phyloP scores from a whole-genome alignment of 1,140 invertebrate species.

The Vanessa atalanta region DNA sequence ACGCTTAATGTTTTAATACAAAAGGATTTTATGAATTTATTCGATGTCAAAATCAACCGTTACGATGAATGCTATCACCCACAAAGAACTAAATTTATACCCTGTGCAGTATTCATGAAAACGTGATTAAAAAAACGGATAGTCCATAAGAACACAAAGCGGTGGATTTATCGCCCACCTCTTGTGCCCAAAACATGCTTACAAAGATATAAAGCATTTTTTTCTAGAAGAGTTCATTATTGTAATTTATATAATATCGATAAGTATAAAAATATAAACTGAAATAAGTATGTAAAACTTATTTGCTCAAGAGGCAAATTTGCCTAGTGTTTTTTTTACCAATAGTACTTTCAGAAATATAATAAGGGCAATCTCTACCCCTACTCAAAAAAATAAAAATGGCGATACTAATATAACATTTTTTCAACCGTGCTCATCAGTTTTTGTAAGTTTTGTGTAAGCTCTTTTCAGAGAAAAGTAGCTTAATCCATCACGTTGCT shows the following conservation, averaged over 20 bases:
- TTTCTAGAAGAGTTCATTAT: conserved; percentile 29
- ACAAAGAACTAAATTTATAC: conserved; percentile 44
- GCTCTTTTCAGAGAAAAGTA: background rate
- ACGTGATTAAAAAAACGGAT: conserved; percentile 50
- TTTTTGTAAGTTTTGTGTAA: too few relatives aligned
- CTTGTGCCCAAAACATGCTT: conserved; percentile 59
- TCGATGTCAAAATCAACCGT: conserved; percentile 17
- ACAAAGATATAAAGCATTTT: conserved; percentile 36
- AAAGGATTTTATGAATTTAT: background rate
- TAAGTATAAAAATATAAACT: too few relatives aligned
- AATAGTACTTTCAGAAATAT: too few relatives aligned
- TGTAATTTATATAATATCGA: too few relatives aligned
- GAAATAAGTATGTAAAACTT: too few relatives aligned
- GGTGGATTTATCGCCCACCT: conserved; percentile 67
- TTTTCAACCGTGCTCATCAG: too few relatives aligned
- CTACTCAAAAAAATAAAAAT: too few relatives aligned
- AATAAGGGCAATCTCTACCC: too few relatives aligned
- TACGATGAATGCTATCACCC: conserved; percentile 37
- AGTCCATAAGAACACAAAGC: conserved; percentile 65
- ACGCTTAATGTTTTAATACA: background rate
- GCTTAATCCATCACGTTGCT: too few relatives aligned
- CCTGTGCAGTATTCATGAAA: conserved; percentile 45
- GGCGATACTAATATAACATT: too few relatives aligned
- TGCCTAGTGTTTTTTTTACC: too few relatives aligned
- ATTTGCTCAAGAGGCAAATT: too few relatives aligned